Conservation (phyloP, 2,888 invertebrate genomes). For the Volucella inanis region DNA sequence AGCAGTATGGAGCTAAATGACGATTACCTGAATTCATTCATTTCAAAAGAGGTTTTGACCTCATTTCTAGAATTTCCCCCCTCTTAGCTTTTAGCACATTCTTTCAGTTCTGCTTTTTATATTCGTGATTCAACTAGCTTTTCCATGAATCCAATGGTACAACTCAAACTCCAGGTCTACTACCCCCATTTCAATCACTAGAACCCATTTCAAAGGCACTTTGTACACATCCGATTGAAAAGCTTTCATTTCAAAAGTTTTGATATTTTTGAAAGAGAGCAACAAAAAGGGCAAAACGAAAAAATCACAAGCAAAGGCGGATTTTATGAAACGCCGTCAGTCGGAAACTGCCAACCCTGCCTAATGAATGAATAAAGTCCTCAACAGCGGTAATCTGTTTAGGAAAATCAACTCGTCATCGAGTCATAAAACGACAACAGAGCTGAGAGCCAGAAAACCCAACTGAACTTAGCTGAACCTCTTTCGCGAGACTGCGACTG, state of each 20-base stretch:
- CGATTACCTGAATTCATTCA: constrained; percentile 28
- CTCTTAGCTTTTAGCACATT: constrained; percentile 17
- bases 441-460: background rate
- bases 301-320: constrained; percentile 17
- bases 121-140: constrained; percentile 45
- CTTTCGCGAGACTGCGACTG: constrained; percentile 43
- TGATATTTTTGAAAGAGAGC: constrained; percentile 22
- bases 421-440: constrained; percentile 47
- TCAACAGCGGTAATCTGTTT: constrained; percentile 67
- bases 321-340: constrained; percentile 35
- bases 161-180: constrained; percentile 36
- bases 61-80: background rate
- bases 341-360: constrained; percentile 46
- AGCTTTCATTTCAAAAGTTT: constrained; percentile 41
- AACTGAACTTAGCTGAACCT: constrained; percentile 21
- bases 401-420: constrained; percentile 70
- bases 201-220: constrained; percentile 52
- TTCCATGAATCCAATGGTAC: constrained; percentile 34
- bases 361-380: constrained; percentile 57
- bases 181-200: background rate
- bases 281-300: constrained; percentile 17
- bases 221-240: constrained; percentile 52
- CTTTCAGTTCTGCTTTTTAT: background rate
- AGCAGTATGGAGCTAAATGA: constrained; percentile 20
- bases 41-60: constrained; percentile 52